Evolutionary conservation across 35 echinoderm and acorn worm genomes (phyloP), one percentile per base, ranked within the genome.

Genomic region (Anneissia japonica): DNA sequence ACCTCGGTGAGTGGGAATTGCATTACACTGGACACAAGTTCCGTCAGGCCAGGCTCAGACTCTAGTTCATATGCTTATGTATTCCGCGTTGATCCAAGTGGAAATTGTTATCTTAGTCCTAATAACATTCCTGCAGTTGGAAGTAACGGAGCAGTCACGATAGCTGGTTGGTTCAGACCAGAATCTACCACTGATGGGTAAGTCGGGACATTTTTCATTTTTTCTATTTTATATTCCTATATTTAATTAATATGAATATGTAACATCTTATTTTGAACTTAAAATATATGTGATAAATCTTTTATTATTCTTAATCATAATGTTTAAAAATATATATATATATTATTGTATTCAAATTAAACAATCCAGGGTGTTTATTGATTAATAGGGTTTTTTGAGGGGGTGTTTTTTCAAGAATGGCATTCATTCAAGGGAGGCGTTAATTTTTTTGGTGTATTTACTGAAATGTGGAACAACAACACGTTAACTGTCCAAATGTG

Each of bases 101-200:
- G 86, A 38, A 39, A 86, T 76, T 99, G 88, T 74, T 94, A 83
- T 90, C 38, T 90, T 31, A 80, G 86, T 41, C 87, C 92, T 11
- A 38, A 46, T 32, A 81, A 36, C 56, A 51, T 93, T 76, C 91
- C 96, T 26, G 79, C 81, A 26, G 74, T 94, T 81, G 96, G 92
- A 4, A 84, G 77, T 74, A 86, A 91, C 85, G 92, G 96, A 34
- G 90, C 81, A 43, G 90, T 99, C 41, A 94, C 96, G 29, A 35
- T 99, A 41, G 39, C 92, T 55, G 89, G 91, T 29, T 99, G 96
- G 96, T 77, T 99, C 21, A 75, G 89, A 89, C 89, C 86, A 84
- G 96, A 99, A 81, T 14, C 81, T 19, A 83, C 13, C 3, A 37
- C 75, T 79, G 86, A 87, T 82, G 86, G 93, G 93, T 97, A 97